Base-by-base conservation (phyloP, 2,113 vertebrate genomes). In the Morone chrysops region DNA sequence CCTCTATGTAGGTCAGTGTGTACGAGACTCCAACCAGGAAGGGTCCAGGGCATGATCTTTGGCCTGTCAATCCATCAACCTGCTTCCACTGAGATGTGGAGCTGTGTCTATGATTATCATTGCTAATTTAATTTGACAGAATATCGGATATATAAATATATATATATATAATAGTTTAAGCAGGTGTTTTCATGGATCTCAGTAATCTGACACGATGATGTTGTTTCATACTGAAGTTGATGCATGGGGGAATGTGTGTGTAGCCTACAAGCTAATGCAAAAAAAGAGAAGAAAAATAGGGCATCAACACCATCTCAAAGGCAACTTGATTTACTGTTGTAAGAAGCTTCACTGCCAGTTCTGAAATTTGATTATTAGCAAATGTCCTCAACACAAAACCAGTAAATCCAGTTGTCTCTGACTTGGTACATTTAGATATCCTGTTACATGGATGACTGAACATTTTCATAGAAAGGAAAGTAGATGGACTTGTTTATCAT, bases 1-100 rank as follows among this genome's bases (percentile, higher is more conserved):
- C 66, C 87, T 75, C 40, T 75, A 88, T 90, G 81, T 92, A 93
- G 90, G 91, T 92, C 87, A 92, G 75, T 83, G 66, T 87, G 80
- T 89, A 56, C 17, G 25, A 86, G 65, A 70, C 63, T 89, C 78
- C 53, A 43, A 62, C 75, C 68, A 41, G 80, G 56, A 77, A 85
- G 72, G 31, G 77, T 80, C 80, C 77, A 10, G 50, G 79, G 60
- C 53, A 17, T 75, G 76, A 85, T 63, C 77, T 77, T 71, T 76
- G 54, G 47, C 73, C 74, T 61, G 72, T 41, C 45, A 45, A 47
- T 77, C 48, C 41, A 47, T 57, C 22, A 50, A 43, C 12, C 60
- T 70, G 4, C 71, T 71, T 82, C 61, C 25, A 22, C 53, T 61
- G 60, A 57, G 61, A 22, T 67, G 45, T 20, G 40, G 43, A n/a